Conservation (phyloP, 1,140 invertebrate species). For the Ceratosolen fusciceps region DNA sequence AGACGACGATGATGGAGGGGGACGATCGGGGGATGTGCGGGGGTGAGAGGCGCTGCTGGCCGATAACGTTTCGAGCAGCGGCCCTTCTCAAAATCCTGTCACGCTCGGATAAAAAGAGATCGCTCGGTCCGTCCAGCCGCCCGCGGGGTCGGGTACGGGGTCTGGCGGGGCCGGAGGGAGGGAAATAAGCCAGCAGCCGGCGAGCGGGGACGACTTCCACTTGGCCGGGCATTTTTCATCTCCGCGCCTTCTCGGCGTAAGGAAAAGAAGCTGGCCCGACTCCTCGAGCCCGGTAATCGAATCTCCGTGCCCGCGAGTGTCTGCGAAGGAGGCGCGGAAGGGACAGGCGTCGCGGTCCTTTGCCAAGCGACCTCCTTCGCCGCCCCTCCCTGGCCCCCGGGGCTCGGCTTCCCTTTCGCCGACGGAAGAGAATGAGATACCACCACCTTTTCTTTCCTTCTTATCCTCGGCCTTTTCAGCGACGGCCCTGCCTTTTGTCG, state of each 20-base stretch:
- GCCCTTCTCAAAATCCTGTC: constrained; percentile 27
- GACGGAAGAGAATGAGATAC: constrained; percentile 5
- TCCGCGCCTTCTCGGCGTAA: constrained; percentile 9
- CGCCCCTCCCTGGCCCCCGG: no score
- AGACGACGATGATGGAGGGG: no score
- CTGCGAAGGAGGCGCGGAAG: constrained; percentile 23
- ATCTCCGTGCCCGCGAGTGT: constrained; percentile 30
- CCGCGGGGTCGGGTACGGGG: no score
- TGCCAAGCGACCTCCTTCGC: not conserved
- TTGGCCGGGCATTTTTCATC: constrained; percentile 28
- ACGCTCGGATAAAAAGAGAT: constrained; percentile 26
- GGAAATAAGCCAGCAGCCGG: no score
- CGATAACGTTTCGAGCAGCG: constrained; percentile 36
- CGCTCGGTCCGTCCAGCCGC: not conserved
- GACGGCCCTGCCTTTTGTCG: not conserved
- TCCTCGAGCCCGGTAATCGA: constrained; percentile 35
- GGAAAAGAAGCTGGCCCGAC: constrained; percentile 26
- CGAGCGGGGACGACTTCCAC: not conserved
- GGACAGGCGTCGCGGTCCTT: constrained; percentile 18
- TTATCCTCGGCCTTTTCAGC: constrained; percentile 28
- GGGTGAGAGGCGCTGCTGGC: not conserved
- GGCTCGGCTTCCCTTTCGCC: not conserved
- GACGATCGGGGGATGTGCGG: no score
- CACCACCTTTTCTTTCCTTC: not conserved
- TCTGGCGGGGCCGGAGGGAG: not conserved